These are phyloP conservation scores for Zaprionus kolodkinae DNA, from an alignment of 1,140 invertebrate species.

Conservation along the genomic window DNA sequence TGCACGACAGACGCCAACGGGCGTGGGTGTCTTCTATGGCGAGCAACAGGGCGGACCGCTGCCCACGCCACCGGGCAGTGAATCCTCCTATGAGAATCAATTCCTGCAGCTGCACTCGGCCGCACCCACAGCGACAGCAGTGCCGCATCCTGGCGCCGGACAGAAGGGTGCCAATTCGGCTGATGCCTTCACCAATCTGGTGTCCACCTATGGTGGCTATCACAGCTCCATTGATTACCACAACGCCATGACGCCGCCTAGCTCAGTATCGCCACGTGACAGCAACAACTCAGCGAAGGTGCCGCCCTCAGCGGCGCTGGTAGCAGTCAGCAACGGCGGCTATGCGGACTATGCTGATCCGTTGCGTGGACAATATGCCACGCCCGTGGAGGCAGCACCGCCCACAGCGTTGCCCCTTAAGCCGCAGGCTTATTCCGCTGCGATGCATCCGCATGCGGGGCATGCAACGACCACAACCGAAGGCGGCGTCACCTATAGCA, in stretches of 20 bases:
- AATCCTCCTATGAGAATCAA: slow-evolving; percentile 91
- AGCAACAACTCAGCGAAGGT: slow-evolving; percentile 86
- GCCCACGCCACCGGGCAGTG: slow-evolving; percentile 94
- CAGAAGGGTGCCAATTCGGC: slow-evolving; percentile 83
- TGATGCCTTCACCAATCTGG: slow-evolving; percentile 87
- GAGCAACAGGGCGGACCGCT: slow-evolving; percentile 89
- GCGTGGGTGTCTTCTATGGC: slow-evolving; percentile 84
- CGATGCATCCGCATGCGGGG: slow-evolving; percentile 82
- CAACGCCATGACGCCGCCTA: slow-evolving; percentile 97
- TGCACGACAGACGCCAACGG: slow-evolving; percentile 83
- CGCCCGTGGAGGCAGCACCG: slow-evolving; percentile 71
- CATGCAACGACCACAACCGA: slow-evolving; percentile 85
- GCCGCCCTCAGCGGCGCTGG: slow-evolving; percentile 87
- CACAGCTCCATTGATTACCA: slow-evolving; percentile 90
- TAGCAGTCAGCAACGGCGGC: slow-evolving; percentile 84
- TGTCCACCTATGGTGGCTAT: slow-evolving; percentile 88
- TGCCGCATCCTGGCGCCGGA: slow-evolving; percentile 45
- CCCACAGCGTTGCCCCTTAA: slow-evolving; percentile 93
- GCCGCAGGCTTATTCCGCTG: slow-evolving; percentile 93
- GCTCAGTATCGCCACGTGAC: slow-evolving; percentile 96
- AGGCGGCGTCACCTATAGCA: slow-evolving; percentile 86
- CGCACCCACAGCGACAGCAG: slow-evolving; percentile 65
- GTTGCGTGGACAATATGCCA: slow-evolving; percentile 73
- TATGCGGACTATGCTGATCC: slow-evolving; percentile 76
- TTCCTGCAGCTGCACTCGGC: slow-evolving; percentile 87